phyloP scores from a whole-genome alignment of 2,113 vertebrate genomes.

The Orientallactaga bullata region DNA sequence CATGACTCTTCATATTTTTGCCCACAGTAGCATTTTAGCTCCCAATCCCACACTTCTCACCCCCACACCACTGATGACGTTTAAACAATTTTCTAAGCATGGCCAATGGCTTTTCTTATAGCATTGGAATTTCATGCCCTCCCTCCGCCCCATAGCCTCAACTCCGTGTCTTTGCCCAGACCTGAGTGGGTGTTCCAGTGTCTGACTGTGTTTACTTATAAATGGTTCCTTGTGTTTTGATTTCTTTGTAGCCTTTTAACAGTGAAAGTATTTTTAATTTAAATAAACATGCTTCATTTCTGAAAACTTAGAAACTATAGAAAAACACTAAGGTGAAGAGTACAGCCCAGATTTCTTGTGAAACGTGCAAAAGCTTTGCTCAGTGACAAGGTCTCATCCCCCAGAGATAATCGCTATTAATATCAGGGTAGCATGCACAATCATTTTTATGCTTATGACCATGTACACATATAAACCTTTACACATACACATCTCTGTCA shows the following conservation, averaged over 20 bases:
- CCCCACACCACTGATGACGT: neutral
- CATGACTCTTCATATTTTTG: conserved; percentile 12
- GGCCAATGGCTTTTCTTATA: conserved; percentile 24
- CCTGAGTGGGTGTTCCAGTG: neutral
- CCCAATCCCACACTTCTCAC: neutral
- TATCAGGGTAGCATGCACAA: neutral
- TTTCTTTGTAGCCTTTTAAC: conserved; percentile 37
- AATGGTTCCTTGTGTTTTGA: conserved; percentile 55
- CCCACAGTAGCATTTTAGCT: neutral
- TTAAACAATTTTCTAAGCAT: conserved; percentile 55
- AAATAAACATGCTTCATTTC: conserved; percentile 49
- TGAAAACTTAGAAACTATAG: conserved; percentile 53
- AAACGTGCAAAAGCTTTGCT: neutral
- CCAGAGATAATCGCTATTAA: neutral
- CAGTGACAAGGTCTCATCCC: neutral
- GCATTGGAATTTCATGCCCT: neutral
- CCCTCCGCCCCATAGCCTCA: neutral
- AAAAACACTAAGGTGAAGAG: conserved; percentile 29
- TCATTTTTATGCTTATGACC: neutral
- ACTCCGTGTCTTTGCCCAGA: conserved; percentile 16
- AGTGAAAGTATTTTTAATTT: conserved; percentile 53
- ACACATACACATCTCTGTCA: neutral
- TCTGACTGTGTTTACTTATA: conserved; percentile 48
- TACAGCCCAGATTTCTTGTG: conserved; percentile 32
- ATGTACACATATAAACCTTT: neutral